phyloP scores from a whole-genome alignment of 2,113 vertebrate species.

The Nesospiza acunhae region DNA sequence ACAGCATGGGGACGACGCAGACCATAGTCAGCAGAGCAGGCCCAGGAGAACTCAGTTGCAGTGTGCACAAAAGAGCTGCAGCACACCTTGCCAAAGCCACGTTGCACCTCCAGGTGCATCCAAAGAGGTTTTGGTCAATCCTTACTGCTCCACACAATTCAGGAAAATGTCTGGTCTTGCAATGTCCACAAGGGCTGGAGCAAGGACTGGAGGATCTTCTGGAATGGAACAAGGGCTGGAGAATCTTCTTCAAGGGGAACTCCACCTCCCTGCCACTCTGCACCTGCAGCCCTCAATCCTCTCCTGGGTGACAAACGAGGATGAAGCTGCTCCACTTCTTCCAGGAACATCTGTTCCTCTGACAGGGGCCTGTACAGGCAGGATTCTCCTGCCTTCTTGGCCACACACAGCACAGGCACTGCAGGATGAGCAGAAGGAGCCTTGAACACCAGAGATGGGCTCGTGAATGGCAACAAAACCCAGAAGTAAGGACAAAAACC shows the following conservation, averaged over 20 bases:
- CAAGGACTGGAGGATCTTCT: not conserved
- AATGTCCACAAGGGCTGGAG: not conserved
- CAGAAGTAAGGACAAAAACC: not conserved
- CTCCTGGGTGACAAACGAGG: not conserved
- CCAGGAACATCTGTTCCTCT: not conserved
- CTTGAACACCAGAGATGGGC: not conserved
- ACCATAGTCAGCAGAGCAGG: not conserved
- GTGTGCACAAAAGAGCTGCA: not conserved
- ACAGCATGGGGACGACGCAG: not conserved
- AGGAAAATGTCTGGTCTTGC: not conserved
- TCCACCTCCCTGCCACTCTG: not conserved
- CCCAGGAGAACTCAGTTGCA: not conserved
- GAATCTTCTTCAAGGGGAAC: not conserved
- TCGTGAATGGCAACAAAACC: not conserved
- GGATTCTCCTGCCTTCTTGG: not conserved
- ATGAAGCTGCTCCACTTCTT: not conserved
- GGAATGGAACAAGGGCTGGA: not conserved
- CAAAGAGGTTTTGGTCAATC: not conserved
- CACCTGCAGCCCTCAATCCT: not conserved
- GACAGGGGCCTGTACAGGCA: not conserved
- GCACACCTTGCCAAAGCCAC: not conserved
- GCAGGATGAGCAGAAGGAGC: not conserved
- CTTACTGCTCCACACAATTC: not conserved
- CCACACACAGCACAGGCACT: not conserved
- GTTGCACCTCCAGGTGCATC: not conserved